Evolutionary conservation across 2,113 vertebrate species (phyloP), one percentile per base, ranked within the genome.

Genomic region (Ancistrus triradiatus): DNA sequence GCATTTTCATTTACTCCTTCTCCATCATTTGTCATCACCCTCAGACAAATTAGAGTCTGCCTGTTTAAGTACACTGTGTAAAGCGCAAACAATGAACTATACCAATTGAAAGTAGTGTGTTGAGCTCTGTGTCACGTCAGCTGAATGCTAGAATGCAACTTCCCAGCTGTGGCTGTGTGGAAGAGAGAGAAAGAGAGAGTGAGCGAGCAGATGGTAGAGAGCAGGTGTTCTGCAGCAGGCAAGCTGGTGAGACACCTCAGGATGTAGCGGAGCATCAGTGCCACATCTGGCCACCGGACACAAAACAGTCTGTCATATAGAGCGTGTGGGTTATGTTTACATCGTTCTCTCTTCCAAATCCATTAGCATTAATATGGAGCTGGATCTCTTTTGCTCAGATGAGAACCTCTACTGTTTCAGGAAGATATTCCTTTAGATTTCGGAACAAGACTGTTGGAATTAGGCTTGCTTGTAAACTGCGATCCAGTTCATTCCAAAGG

Each of bases 151-250:
- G 33, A 27, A 62, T 62, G 21, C 17, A 11, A 47, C 19, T 37
- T 47, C 24, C 14, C 51, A 65, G 63, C 51, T 55, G 25, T 21
- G 15, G 10, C 47, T 52, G 8, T 25, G 27, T 33, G 51, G 11
- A 6, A 5, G 67, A 22, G 43, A 21, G 50, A 15, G 17, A 40
- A 55, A 59, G 53, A 50, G 42, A 63, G 35, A 13, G 42, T 25
- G 55, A 61, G 66, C 66, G 75, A 81, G 78, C 87, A 88, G 85
- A 88, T 89, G 87, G 86, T 78, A 62, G 40, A 60, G 81, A 68
- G 84, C 87, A 89, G 86, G 84, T 89, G 87, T 87, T 87, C 78
- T 21, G 0, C 65, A 70, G 69, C 69, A 72, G 73, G 74, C 79
- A 77, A 81, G 79, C 81, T 73, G 73, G 59, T 59, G 56, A 53